A percentile compares a stretch with the other conserved stretches of the same genome.
Conservation (phyloP, 2,888 invertebrate genomes). For the Dichetophora obliterata region DNA sequence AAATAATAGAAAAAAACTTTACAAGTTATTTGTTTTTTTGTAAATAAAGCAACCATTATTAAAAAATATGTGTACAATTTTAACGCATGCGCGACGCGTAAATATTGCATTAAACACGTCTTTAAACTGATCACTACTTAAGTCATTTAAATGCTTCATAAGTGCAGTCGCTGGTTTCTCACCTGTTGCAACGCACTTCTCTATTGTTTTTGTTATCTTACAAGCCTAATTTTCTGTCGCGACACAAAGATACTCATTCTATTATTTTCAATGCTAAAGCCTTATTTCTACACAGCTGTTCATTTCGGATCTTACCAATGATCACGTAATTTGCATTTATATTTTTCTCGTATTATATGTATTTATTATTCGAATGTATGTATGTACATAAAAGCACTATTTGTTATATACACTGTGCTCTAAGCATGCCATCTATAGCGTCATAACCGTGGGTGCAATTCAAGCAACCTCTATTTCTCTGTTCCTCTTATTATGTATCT, state of each 20-base stretch:
- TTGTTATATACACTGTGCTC: neutral
- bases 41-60: neutral
- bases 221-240: neutral
- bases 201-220: neutral
- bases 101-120: neutral
- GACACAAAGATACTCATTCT: neutral
- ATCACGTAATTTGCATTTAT: constrained; percentile 53
- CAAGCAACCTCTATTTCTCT: constrained; percentile 9
- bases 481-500: neutral
- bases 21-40: no score
- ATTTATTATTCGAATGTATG: neutral
- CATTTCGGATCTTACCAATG: constrained; percentile 35
- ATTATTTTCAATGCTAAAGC: neutral
- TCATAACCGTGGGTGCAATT: constrained; percentile 39
- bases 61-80: neutral
- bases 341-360: constrained; percentile 46
- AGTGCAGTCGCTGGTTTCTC: neutral
- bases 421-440: constrained; percentile 12
- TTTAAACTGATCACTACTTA: neutral
- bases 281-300: constrained; percentile 6
- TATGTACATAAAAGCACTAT: constrained; percentile 2
- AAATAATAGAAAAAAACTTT: no score
- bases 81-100: constrained; percentile 9
- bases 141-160: neutral
- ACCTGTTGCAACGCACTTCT: neutral